phyloP scores from a whole-genome alignment of 1,140 invertebrate genomes.

The Paramacrobiotus metropolitanus region DNA sequence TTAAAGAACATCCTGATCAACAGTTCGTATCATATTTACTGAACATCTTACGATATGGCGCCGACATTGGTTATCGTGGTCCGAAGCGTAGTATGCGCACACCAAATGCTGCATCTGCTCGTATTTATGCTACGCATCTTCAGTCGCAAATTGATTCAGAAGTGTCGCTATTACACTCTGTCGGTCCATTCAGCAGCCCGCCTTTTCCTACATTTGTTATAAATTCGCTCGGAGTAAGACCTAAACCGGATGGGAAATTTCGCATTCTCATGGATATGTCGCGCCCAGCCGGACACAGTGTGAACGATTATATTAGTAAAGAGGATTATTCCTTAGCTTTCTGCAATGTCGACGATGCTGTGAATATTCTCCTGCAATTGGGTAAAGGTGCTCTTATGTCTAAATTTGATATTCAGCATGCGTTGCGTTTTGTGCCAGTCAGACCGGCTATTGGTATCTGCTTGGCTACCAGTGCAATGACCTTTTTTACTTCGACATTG shows the following conservation, averaged over 20 bases:
- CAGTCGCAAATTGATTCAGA: not conserved
- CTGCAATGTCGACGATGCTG: not conserved
- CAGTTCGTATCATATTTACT: not conserved
- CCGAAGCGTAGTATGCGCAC: not conserved
- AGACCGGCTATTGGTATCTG: not conserved
- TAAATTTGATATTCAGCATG: not conserved
- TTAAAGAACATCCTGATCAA: not conserved
- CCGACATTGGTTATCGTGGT: not conserved
- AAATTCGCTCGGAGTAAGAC: not conserved
- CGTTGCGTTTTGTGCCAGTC: not conserved
- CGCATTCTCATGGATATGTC: not conserved
- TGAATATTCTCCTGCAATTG: not conserved
- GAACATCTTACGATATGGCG: not conserved
- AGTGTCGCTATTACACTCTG: not conserved
- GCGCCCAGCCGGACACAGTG: not conserved
- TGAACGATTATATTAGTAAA: not conserved
- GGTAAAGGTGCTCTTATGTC: not conserved
- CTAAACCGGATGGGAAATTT: not conserved
- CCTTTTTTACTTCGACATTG: not conserved
- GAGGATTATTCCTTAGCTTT: not conserved
- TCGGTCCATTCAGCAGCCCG: not conserved
- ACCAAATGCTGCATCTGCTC: not conserved
- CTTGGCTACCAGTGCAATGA: not conserved
- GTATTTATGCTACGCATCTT: not conserved
- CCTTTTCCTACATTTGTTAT: not conserved